Conservation (phyloP, 1,140 invertebrate genomes). For the Bombus huntii region DNA sequence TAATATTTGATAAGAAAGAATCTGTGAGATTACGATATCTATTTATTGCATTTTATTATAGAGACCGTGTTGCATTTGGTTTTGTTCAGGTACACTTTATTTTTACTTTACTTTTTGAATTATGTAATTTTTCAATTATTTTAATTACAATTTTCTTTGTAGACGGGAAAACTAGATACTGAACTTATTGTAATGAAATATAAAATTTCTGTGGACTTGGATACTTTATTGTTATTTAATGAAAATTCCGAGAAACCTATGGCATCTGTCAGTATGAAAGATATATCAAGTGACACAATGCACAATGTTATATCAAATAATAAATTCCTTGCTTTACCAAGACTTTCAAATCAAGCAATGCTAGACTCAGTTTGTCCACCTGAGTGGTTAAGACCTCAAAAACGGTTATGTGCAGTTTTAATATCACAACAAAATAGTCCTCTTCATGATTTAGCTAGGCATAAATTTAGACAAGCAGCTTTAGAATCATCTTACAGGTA, state of each 20-base stretch:
- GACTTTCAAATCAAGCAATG: slow-evolving; percentile 94
- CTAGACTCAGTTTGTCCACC: slow-evolving; percentile 93
- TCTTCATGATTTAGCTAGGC: slow-evolving; percentile 84
- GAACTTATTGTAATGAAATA: slow-evolving; percentile 86
- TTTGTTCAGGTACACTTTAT: slow-evolving; percentile 83
- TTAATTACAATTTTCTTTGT: slow-evolving; percentile 44
- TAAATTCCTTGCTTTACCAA: slow-evolving; percentile 93
- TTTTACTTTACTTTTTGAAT: neutral
- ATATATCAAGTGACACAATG: slow-evolving; percentile 93
- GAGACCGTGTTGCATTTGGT: slow-evolving; percentile 94
- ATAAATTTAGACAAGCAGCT: slow-evolving; percentile 88
- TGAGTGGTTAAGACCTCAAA: slow-evolving; percentile 90
- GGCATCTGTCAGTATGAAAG: slow-evolving; percentile 92
- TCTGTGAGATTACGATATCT: slow-evolving; percentile 92
- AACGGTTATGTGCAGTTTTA: slow-evolving; percentile 93
- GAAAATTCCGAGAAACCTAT: slow-evolving; percentile 92
- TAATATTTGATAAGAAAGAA: slow-evolving; percentile 92
- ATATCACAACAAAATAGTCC: slow-evolving; percentile 88
- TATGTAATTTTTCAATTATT: slow-evolving; percentile 33
- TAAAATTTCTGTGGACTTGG: slow-evolving; percentile 89
- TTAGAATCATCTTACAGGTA: slow-evolving; percentile 84
- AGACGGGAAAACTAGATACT: slow-evolving; percentile 88
- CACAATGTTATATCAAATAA: slow-evolving; percentile 94
- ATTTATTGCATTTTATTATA: slow-evolving; percentile 93
- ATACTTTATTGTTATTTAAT: slow-evolving; percentile 95